Evolutionary conservation across 1,140 invertebrate species (phyloP), one percentile per base, ranked within the genome.

Genomic region (Papilio glaucus): DNA sequence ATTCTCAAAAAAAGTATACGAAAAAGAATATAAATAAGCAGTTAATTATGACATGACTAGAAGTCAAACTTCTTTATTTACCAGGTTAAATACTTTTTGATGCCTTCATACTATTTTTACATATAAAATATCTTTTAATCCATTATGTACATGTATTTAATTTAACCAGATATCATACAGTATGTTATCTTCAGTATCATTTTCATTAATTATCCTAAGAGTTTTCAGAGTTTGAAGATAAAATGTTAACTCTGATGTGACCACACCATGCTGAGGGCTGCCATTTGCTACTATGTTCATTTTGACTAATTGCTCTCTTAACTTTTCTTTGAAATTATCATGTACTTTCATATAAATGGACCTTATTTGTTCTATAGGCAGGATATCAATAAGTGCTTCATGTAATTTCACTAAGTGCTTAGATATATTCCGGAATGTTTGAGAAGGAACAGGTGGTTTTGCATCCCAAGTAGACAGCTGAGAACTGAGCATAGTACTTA

Each of bases 241-340:
- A 94, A 99, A 99, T 61, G 97, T 98, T 82, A 99, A 93, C 94
- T 99, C 98, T 26, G 98, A 98, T 29, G 97, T 98, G 4, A 99
- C 98, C 77, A 99, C 95, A 61, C 98, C 98, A 90, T 99, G 98
- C 85, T 99, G 97, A 0, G 98, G 98, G 38, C 98, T 98, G 49
- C 98, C 98, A 93, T 99, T 98, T 81, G 98, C 98, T 24, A 96
- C 95, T 75, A 99, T 97, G 86, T 98, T 98, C 93, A 98, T 96
- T 88, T 96, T 96, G 0, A 95, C 82, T 71, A 99, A 90, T 83
- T 98, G 97, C 79, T 98, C 95, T 87, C 96, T 94, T 74, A 99
- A 93, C 81, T 97, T 96, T 75, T 96, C 95, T 93, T 98, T 98
- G 80, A 99, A 98, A 71, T 96, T 96, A 77, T 95, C 94, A 93